Conservation (phyloP, 2,797 vertebrate species). For the Eulemur coronatus region DNA sequence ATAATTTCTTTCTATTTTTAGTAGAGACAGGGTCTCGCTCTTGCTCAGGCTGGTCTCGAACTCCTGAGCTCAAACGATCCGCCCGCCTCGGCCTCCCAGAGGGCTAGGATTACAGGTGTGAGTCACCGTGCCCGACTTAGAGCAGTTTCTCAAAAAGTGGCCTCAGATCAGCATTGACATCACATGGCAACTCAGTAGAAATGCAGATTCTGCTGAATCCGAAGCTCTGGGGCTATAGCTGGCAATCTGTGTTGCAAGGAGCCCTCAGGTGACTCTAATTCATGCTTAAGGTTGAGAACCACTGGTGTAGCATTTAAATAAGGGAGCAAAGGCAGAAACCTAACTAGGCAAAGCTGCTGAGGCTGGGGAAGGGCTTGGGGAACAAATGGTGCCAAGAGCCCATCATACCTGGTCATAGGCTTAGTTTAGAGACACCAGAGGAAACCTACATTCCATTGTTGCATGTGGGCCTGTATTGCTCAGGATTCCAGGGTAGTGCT, state of each 20-base stretch:
- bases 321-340: not conserved
- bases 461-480: not conserved
- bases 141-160: not conserved
- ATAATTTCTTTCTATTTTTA: no score
- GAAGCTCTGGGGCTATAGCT: not conserved
- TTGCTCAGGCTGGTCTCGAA: no score
- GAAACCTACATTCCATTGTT: not conserved
- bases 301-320: not conserved
- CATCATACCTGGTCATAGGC: not conserved
- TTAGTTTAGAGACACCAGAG: not conserved
- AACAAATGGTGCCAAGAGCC: not conserved
- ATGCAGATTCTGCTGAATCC: not conserved
- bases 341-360: not conserved
- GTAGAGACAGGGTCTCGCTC: no score
- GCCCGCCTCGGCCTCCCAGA: no score
- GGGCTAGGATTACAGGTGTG: no score
- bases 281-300: not conserved
- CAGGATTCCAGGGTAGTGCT: not conserved
- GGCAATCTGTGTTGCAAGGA: not conserved
- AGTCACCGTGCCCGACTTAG: no score
- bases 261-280: not conserved
- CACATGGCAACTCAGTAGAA: not conserved
- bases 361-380: not conserved
- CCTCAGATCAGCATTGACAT: not conserved
- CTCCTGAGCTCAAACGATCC: no score